Evolutionary conservation across 2,888 invertebrate species (phyloP).

Genomic region (Cantharis nigra): DNA sequence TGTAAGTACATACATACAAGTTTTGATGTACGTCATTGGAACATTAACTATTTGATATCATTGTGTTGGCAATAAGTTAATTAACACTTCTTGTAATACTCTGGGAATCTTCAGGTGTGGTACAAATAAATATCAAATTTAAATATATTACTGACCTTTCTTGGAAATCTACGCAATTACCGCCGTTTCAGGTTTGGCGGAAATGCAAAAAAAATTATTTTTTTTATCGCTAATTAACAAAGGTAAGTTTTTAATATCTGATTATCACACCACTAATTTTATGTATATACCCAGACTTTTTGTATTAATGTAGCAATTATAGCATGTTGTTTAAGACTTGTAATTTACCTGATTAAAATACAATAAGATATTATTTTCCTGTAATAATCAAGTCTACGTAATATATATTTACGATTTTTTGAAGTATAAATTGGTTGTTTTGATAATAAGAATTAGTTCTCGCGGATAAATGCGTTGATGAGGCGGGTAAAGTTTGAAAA

Average conservation of each 20-base stretch:
- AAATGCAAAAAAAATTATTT: background rate
- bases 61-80: background rate
- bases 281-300: background rate
- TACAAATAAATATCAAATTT: background rate
- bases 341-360: background rate
- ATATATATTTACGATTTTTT: background rate
- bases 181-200: background rate
- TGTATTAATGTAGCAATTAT: background rate
- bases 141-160: background rate
- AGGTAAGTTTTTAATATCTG: background rate
- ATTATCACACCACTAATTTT: background rate
- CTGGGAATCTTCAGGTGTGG: background rate
- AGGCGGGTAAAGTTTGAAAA: background rate
- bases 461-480: background rate
- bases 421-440: background rate
- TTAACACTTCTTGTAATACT: background rate
- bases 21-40: background rate
- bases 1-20: too few species aligned
- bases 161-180: background rate
- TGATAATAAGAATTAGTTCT: background rate
- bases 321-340: background rate
- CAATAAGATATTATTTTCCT: background rate
- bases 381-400: background rate
- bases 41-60: background rate
- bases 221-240: background rate